phyloP scores from a whole-genome alignment of 2,113 vertebrate species.

The Jaculus jaculus region DNA sequence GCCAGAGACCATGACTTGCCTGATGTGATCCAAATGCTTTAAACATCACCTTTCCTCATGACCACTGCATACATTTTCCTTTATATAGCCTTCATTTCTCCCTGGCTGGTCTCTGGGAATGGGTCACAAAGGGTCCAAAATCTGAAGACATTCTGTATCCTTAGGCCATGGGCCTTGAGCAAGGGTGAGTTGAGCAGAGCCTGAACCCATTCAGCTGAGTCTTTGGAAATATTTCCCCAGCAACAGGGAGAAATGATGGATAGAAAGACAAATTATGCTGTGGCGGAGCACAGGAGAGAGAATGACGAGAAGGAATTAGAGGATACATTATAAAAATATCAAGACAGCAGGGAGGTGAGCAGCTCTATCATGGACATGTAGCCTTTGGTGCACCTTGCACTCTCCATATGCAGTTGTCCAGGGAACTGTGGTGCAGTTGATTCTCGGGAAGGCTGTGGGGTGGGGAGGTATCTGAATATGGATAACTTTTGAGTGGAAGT shows the following conservation, averaged over 20 bases:
- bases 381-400: background rate
- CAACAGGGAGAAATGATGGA: background rate
- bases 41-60: background rate
- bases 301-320: background rate
- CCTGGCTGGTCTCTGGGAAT: background rate
- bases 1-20: background rate
- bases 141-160: background rate
- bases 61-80: background rate
- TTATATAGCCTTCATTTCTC: background rate
- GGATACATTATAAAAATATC: background rate
- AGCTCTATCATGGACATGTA: background rate
- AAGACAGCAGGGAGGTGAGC: background rate
- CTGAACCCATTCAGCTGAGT: rapidly evolving
- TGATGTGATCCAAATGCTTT: background rate
- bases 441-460: background rate
- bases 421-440: background rate
- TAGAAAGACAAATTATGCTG: background rate
- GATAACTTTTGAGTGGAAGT: background rate
- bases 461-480: background rate
- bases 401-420: background rate
- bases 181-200: background rate
- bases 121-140: background rate
- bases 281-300: background rate
- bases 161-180: background rate
- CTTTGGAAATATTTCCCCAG: background rate